These are phyloP conservation scores for Phthorimaea operculella DNA, from an alignment of 1,140 invertebrate species.

Conservation along the genomic window DNA sequence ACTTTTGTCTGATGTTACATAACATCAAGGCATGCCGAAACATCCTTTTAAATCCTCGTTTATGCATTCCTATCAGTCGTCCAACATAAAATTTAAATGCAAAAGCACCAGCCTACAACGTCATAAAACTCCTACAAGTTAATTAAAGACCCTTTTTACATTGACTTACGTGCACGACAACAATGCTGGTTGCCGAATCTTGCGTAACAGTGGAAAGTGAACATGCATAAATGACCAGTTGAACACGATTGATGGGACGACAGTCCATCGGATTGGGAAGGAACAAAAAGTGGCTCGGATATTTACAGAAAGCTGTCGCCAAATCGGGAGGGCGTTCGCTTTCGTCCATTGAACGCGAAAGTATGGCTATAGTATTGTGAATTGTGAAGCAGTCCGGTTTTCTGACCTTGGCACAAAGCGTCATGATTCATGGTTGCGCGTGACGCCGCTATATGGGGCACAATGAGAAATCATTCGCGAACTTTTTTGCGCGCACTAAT, in stretches of 20 bases:
- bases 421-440: slow-evolving; percentile 28
- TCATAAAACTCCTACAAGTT: slow-evolving; percentile 29
- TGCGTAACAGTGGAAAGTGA: slow-evolving; percentile 52
- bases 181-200: slow-evolving; percentile 36
- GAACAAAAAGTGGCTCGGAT: slow-evolving; percentile 52
- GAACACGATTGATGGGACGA: slow-evolving; percentile 45
- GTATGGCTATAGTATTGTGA: slow-evolving; percentile 41
- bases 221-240: slow-evolving; percentile 26
- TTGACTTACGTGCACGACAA: slow-evolving; percentile 21
- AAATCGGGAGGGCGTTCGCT: slow-evolving; percentile 49
- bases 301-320: slow-evolving; percentile 52
- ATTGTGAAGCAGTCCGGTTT: slow-evolving; percentile 40
- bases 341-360: slow-evolving; percentile 47
- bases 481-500: slow-evolving; percentile 36
- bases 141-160: slow-evolving; percentile 49
- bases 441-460: slow-evolving; percentile 42
- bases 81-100: slow-evolving; percentile 7
- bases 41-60: too few species aligned
- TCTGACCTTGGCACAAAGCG: slow-evolving; percentile 45
- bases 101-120: slow-evolving; percentile 1
- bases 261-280: slow-evolving; percentile 37
- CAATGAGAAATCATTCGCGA: slow-evolving; percentile 43
- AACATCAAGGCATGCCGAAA: background rate
- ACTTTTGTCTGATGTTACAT: background rate
- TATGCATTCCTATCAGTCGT: too few species aligned